Percentiles rank a stretch among this genome's conserved stretches.
Evolutionary conservation across 2,888 invertebrate genomes (phyloP).

Genomic region (Cheilosia pagana): DNA sequence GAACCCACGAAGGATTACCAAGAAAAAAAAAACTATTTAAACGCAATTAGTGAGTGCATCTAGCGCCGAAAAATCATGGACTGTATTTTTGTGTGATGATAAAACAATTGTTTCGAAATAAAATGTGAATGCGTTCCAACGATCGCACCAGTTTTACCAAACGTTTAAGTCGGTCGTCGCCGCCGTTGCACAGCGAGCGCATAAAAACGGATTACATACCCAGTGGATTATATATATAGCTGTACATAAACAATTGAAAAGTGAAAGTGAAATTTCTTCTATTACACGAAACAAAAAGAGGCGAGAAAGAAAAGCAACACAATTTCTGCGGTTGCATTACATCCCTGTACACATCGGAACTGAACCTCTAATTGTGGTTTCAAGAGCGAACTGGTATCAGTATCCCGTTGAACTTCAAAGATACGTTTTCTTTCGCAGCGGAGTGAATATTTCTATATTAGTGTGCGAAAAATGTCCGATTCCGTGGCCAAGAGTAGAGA

Average conservation of each 20-base stretch:
- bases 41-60: conserved; percentile 30
- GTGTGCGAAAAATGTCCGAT: conserved; percentile 56
- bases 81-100: conserved; percentile 37
- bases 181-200: conserved; percentile 4
- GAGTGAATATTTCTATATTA: conserved; percentile 39
- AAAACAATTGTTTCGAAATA: conserved; percentile 54
- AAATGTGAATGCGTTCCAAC: conserved; percentile 68
- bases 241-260: conserved; percentile 69
- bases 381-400: conserved; percentile 70
- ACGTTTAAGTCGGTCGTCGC: conserved; percentile 44
- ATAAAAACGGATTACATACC: conserved; percentile 62
- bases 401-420: conserved; percentile 71
- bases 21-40: conserved; percentile 16
- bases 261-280: conserved; percentile 75
- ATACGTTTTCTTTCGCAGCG: conserved; percentile 54
- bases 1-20: conserved; percentile 16
- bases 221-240: conserved; percentile 26
- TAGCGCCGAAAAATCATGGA: conserved; percentile 12
- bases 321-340: conserved; percentile 52
- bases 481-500: conserved; percentile 63
- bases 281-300: conserved; percentile 53
- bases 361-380: conserved; percentile 62
- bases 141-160: conserved; percentile 57
- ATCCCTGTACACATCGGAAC: conserved; percentile 44
- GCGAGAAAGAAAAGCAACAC: not conserved